Evolutionary conservation across 2,113 vertebrate species (phyloP).

Genomic region (Aramus guarauna): DNA sequence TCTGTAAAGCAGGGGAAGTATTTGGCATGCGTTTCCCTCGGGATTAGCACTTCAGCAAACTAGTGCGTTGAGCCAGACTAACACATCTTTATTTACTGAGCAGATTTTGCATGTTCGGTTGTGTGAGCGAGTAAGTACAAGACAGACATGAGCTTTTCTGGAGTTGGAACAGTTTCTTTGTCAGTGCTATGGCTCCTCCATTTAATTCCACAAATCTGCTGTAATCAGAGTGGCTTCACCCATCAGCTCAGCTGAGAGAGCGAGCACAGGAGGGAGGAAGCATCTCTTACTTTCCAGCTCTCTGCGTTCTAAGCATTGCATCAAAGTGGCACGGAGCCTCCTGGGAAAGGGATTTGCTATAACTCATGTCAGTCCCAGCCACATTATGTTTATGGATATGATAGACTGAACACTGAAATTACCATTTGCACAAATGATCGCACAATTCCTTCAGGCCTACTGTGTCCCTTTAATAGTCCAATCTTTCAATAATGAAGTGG

Average conservation of each 20-base stretch:
- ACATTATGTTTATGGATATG: constrained; percentile 66
- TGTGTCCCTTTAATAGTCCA: constrained; percentile 69
- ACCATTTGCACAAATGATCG: constrained; percentile 73
- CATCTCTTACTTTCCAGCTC: neutral
- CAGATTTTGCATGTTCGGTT: constrained; percentile 21
- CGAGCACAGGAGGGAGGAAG: neutral
- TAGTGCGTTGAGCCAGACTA: neutral
- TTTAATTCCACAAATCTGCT: constrained; percentile 61
- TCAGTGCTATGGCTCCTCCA: neutral
- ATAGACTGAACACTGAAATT: constrained; percentile 73
- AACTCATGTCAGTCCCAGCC: constrained; percentile 42
- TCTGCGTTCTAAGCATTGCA: constrained; percentile 39
- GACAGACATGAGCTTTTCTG: neutral
- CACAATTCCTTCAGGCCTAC: constrained; percentile 67
- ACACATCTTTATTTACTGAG: constrained; percentile 52
- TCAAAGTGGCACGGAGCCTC: constrained; percentile 56
- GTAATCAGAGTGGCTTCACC: constrained; percentile 27
- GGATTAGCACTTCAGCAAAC: constrained; percentile 57
- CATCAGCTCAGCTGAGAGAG: neutral
- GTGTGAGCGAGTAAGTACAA: neutral
- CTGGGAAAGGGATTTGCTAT: constrained; percentile 42
- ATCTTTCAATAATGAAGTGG: constrained; percentile 73
- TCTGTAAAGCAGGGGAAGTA: neutral
- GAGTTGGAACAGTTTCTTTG: constrained; percentile 4
- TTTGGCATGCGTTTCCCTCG: neutral